Evolutionary conservation across 1,140 invertebrate species (phyloP).

Genomic region (Calosoma granatense): DNA sequence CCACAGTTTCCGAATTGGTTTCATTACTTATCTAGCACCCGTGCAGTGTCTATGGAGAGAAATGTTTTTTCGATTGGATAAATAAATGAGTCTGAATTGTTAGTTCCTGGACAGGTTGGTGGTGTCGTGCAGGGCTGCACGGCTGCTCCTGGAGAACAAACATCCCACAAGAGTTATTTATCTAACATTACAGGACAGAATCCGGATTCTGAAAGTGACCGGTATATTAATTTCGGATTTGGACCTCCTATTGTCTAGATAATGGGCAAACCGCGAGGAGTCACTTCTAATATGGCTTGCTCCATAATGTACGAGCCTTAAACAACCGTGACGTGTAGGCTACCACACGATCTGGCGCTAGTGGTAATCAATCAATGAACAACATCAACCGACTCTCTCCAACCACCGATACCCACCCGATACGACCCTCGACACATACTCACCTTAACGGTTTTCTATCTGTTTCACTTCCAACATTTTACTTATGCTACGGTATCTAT

Average conservation of each 20-base stretch:
- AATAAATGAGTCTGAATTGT: too few species aligned
- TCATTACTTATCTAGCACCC: background rate
- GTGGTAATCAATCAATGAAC: background rate
- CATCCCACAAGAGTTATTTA: background rate
- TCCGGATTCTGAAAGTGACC: background rate
- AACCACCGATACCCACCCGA: too few species aligned
- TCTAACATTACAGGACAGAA: background rate
- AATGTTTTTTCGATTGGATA: background rate
- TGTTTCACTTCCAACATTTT: too few species aligned
- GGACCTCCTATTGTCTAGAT: background rate
- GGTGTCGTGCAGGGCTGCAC: background rate
- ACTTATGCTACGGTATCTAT: too few species aligned
- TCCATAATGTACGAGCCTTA: background rate
- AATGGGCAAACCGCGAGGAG: background rate
- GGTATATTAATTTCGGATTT: background rate
- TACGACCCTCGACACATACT: too few species aligned
- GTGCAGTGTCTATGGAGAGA: background rate
- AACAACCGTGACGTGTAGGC: background rate
- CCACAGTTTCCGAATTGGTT: background rate
- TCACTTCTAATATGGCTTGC: background rate
- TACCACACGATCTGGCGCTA: background rate
- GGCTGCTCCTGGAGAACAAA: background rate
- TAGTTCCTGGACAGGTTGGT: too few species aligned
- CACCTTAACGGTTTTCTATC: too few species aligned
- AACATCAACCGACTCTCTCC: too few species aligned